These are phyloP conservation scores for Pollenia angustigena DNA, from an alignment of 2,888 invertebrate genomes.

Conservation along the genomic window DNA sequence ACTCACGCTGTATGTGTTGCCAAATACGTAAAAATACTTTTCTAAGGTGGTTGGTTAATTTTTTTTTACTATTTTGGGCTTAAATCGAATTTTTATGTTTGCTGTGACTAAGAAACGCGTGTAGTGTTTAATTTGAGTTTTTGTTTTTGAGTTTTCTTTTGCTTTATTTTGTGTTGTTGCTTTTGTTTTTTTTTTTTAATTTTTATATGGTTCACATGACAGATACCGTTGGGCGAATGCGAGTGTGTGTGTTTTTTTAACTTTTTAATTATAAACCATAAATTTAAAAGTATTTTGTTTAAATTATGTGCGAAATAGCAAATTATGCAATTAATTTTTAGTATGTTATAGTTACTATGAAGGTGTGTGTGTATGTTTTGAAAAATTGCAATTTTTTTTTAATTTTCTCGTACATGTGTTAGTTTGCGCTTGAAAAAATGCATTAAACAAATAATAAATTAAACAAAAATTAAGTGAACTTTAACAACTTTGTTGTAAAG, in stretches of 20 bases:
- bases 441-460: slow-evolving; percentile 5
- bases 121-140: slow-evolving; percentile 6
- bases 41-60: neutral
- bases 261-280: slow-evolving; percentile 67
- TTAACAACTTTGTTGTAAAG: slow-evolving; percentile 15
- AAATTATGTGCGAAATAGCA: slow-evolving; percentile 74
- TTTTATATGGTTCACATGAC: slow-evolving; percentile 62
- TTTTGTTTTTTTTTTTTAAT: slow-evolving; percentile 22
- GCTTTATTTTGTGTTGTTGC: neutral
- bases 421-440: slow-evolving; percentile 1
- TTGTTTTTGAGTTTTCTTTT: slow-evolving; percentile 17
- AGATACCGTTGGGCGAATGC: slow-evolving; percentile 29
- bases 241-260: slow-evolving; percentile 5
- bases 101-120: slow-evolving; percentile 6
- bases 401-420: neutral
- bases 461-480: neutral
- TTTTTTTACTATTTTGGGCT: neutral
- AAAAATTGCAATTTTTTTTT: neutral
- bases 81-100: slow-evolving; percentile 12
- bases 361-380: neutral
- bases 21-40: neutral
- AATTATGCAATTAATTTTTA: slow-evolving; percentile 66
- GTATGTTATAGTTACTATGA: neutral
- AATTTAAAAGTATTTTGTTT: slow-evolving; percentile 70
- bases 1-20: neutral